Evolutionary conservation across 2,797 vertebrate genomes (phyloP), one percentile per base, ranked within the genome.

Genomic region (Spea hammondii): DNA sequence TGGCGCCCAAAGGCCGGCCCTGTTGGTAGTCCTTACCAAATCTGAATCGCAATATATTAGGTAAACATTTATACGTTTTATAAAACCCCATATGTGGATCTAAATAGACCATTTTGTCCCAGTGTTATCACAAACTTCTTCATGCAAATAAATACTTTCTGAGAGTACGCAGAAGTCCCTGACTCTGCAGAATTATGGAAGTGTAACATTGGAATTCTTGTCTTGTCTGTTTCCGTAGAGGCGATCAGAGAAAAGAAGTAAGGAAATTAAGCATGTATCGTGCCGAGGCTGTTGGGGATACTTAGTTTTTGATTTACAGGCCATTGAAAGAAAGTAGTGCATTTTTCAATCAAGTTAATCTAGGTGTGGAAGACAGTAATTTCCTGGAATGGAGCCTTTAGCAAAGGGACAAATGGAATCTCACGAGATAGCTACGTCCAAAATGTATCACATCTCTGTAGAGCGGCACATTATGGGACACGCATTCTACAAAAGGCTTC

Each of bases 331-430:
- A 76, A 80, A 72, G 48, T 75, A 74, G 64, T 57, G 51, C 73
- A 71, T 76, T 80, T 80, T 76, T 80, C 79, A 71, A 76, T 80
- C 79, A 60, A 11, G 62, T 65, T 80, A 76, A 80, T 80, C 79
- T 76, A 76, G 62, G 79, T 80, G 79, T 80, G 73, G 60, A 76
- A 80, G 79, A 76, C 79, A 76, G 73, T 80, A 76, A 80, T 80
- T 80, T 80, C 79, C 79, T 76, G 79, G 68, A 72, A 65, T 76
- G 73, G 75, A 66, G 65, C 47, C 74, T 76, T 51, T 60, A 67
- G 62, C 53, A 46, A 57, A 66, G 67, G 73, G 79, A 80, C 79
- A 80, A 80, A 80, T 76, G 50, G 79, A 45, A 76, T 71, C 73
- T 51, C 68, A 80, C 46, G 32, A 76, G 79, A 75, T 76, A 80